These are phyloP conservation scores for Myathropa florea DNA, from an alignment of 2,888 invertebrate species.

Conservation along the genomic window DNA sequence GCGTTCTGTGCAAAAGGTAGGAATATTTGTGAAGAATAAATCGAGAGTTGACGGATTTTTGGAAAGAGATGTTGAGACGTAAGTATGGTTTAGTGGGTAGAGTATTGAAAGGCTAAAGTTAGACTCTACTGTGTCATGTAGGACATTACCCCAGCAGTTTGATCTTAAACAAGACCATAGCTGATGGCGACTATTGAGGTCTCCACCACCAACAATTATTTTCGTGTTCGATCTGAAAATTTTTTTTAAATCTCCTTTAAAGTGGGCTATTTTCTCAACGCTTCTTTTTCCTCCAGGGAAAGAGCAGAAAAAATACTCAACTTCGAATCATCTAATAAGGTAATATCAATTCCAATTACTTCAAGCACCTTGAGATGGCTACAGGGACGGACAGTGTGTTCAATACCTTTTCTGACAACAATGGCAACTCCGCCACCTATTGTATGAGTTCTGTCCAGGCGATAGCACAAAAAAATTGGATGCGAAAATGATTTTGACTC, in stretches of 20 bases:
- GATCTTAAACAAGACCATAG: too few relatives aligned
- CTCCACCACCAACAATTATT: too few relatives aligned
- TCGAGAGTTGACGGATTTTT: neutral
- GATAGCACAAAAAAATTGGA: neutral
- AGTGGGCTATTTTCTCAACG: neutral
- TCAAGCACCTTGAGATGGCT: neutral
- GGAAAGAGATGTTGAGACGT: neutral
- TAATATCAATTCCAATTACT: too few relatives aligned
- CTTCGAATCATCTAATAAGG: too few relatives aligned
- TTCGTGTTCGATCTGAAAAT: neutral
- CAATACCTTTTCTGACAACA: slow-evolving; percentile 4
- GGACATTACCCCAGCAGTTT: slow-evolving; percentile 2
- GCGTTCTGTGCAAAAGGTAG: neutral
- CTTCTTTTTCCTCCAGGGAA: too few relatives aligned
- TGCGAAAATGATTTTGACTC: slow-evolving; percentile 4
- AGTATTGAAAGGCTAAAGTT: neutral
- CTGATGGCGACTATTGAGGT: too few relatives aligned
- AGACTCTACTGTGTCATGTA: neutral
- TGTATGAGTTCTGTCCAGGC: too few relatives aligned
- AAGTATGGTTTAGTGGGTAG: neutral
- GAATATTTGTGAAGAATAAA: neutral
- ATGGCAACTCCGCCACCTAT: neutral
- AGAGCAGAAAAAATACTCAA: too few relatives aligned
- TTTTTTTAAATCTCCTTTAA: slow-evolving; percentile 6
- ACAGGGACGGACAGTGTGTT: neutral